Percentiles rank a stretch among this genome's conserved stretches.
Conservation (phyloP, 1,140 invertebrate species). For the Micrasema longulum region DNA sequence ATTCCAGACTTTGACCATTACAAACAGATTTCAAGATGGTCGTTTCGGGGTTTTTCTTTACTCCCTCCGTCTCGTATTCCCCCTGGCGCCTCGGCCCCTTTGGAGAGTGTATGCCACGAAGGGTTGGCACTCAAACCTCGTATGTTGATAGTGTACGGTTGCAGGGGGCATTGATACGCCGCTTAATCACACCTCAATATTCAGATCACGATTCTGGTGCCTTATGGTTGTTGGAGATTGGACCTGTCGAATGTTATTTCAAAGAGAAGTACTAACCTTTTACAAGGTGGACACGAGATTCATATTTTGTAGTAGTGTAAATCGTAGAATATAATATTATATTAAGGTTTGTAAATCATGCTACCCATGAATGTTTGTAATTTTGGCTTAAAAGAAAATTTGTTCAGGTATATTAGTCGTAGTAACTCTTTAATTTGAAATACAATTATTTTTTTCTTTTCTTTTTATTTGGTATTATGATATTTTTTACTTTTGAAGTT, state of each 20-base stretch:
- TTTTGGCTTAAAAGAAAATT: too few relatives aligned
- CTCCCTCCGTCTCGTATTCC: background rate
- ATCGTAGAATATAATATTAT: too few relatives aligned
- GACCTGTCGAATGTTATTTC: slow-evolving; percentile 44
- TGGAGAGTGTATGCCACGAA: background rate
- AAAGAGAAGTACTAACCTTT: slow-evolving; percentile 16
- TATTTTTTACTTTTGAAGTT: too few relatives aligned
- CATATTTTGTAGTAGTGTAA: too few relatives aligned
- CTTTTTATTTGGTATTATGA: too few relatives aligned
- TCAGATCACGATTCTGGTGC: slow-evolving; percentile 52
- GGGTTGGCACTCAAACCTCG: slow-evolving; percentile 39
- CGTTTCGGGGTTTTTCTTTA: slow-evolving; percentile 6
- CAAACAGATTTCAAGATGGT: slow-evolving; percentile 17
- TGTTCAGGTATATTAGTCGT: too few relatives aligned
- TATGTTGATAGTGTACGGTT: slow-evolving; percentile 52
- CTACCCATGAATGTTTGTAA: too few relatives aligned
- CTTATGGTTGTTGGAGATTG: slow-evolving; percentile 54
- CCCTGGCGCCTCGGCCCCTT: background rate
- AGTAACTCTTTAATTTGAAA: too few relatives aligned
- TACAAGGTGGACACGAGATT: background rate
- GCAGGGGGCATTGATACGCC: slow-evolving; percentile 49
- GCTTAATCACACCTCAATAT: slow-evolving; percentile 55
- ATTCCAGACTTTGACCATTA: slow-evolving; percentile 32
- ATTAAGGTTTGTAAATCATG: too few relatives aligned
- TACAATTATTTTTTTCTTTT: too few relatives aligned